Percentiles rank a stretch among this genome's conserved stretches.
phyloP scores from a whole-genome alignment of 1,140 invertebrate genomes.

The Trichonephila inaurata region DNA sequence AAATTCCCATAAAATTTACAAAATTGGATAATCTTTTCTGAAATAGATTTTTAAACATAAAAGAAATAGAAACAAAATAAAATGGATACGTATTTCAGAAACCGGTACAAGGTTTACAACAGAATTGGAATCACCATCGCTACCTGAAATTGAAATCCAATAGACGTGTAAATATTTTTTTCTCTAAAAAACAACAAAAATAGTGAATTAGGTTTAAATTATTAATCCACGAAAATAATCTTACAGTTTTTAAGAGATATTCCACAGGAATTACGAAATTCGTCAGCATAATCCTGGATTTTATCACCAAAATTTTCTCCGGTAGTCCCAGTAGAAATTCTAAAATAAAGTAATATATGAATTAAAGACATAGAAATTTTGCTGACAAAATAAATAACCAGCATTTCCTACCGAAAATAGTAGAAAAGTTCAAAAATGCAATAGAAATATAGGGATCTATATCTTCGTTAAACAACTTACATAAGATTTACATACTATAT shows the following conservation, averaged over 20 bases:
- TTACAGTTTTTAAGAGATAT: not conserved
- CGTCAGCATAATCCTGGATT: not conserved
- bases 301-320: not conserved
- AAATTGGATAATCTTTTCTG: not conserved
- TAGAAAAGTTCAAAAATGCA: not conserved
- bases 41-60: not conserved
- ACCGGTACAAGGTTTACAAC: slow-evolving; percentile 6
- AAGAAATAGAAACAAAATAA: not conserved
- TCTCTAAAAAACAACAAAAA: not conserved
- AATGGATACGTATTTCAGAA: slow-evolving; percentile 51
- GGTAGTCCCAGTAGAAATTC: not conserved
- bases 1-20: not conserved
- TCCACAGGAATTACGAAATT: not conserved
- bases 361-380: not conserved
- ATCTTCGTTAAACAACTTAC: not conserved
- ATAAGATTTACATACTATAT: not conserved
- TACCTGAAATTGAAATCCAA: not conserved
- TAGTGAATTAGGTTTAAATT: not conserved
- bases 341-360: too few species aligned
- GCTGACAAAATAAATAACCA: not conserved
- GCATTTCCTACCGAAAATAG: not conserved
- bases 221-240: not conserved
- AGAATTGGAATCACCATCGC: not conserved
- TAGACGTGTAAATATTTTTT: not conserved
- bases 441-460: not conserved